Conservation (phyloP, 2,888 invertebrate species). For the Nomada lathburiana region DNA sequence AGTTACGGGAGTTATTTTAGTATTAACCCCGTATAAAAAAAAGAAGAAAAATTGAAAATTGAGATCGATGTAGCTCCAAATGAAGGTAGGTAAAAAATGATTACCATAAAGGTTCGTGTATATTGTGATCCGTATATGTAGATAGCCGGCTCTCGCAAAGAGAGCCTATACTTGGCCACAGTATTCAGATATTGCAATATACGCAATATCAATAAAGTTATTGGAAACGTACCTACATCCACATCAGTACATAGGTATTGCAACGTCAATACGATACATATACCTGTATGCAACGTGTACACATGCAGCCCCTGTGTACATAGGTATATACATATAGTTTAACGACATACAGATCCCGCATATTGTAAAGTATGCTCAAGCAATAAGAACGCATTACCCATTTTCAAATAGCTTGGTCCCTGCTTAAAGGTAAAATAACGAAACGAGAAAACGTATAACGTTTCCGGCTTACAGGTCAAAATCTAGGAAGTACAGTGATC, state of each 20-base stretch:
- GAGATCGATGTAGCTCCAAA: not conserved
- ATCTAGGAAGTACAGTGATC: not conserved
- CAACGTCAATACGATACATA: slow-evolving; percentile 28
- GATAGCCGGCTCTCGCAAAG: not conserved
- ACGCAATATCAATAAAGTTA: slow-evolving; percentile 59
- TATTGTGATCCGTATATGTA: not conserved
- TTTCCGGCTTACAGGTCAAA: not conserved
- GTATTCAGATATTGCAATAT: slow-evolving; percentile 47
- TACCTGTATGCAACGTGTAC: not conserved
- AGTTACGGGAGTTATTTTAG: too few species aligned
- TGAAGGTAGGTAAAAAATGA: slow-evolving; percentile 6
- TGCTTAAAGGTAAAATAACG: not conserved
- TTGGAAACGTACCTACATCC: slow-evolving; percentile 32
- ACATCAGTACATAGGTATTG: slow-evolving; percentile 27
- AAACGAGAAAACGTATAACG: not conserved
- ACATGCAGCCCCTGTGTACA: slow-evolving; percentile 6
- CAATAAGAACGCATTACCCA: slow-evolving; percentile 40
- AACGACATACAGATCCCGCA: slow-evolving; percentile 8
- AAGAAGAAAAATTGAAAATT: slow-evolving; percentile 3
- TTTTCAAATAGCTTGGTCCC: not conserved
- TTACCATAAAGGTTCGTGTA: not conserved
- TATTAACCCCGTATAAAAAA: too few species aligned
- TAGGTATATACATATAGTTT: slow-evolving; percentile 4
- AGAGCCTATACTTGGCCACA: slow-evolving; percentile 14
- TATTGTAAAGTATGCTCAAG: slow-evolving; percentile 12